Percentiles rank a stretch among this genome's conserved stretches.
Evolutionary conservation across 2,797 vertebrate genomes (phyloP).

Genomic region (Myripristis jacobus): DNA sequence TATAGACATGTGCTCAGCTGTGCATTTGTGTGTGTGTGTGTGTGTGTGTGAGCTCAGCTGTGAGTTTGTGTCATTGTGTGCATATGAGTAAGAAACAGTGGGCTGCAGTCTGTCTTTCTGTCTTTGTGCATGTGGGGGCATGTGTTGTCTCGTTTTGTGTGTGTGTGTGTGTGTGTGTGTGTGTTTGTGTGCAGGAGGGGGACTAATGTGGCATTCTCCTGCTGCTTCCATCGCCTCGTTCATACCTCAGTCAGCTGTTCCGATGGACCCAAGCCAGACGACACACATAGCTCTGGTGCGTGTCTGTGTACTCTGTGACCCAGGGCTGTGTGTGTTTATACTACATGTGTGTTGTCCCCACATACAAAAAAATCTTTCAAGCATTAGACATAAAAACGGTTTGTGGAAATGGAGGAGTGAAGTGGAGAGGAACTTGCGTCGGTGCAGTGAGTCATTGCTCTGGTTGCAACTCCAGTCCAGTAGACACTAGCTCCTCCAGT

Average conservation of each 20-base stretch:
- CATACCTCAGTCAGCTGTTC: constrained; percentile 75
- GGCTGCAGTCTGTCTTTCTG: constrained; percentile 54
- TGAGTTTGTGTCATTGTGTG: constrained; percentile 64
- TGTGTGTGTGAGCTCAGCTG: constrained; percentile 71
- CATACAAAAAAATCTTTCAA: constrained; percentile 24
- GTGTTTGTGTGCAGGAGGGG: constrained; percentile 25
- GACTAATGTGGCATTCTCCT: constrained; percentile 62
- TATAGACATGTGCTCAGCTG: constrained; percentile 76
- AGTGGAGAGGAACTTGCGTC: constrained; percentile 14
- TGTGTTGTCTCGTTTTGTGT: constrained; percentile 50
- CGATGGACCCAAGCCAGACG: constrained; percentile 66
- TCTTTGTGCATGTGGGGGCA: constrained; percentile 57
- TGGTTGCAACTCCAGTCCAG: constrained; percentile 23
- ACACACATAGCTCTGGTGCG: constrained; percentile 72
- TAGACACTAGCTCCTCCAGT: constrained; percentile 3
- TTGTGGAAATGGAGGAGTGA: constrained; percentile 35
- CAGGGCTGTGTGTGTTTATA: constrained; percentile 45
- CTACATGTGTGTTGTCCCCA: constrained; percentile 29
- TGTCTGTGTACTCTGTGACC: constrained; percentile 74
- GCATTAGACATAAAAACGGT: constrained; percentile 31
- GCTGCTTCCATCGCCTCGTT: constrained; percentile 61
- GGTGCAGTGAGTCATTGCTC: constrained; percentile 21
- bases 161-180: constrained; percentile 16
- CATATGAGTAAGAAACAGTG: constrained; percentile 58
- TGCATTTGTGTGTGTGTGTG: constrained; percentile 59